Evolutionary conservation across 2,888 invertebrate genomes (phyloP).

Genomic region (Dexiosoma caninum): DNA sequence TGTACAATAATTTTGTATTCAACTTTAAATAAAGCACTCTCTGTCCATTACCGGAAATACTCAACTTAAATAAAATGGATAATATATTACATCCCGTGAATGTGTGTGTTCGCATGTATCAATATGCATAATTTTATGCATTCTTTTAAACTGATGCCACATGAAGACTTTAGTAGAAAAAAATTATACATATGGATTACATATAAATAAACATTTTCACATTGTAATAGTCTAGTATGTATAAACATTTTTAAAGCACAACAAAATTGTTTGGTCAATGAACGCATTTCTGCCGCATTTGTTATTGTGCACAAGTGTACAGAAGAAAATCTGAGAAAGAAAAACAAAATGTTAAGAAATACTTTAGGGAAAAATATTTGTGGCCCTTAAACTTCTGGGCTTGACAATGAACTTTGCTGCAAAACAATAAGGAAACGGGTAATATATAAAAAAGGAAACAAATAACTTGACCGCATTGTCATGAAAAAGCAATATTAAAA

Average conservation of each 20-base stretch:
- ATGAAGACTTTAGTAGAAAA: background rate
- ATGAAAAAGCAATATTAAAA: conserved; percentile 9
- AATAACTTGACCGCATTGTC: conserved; percentile 59
- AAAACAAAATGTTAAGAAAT: conserved; percentile 30
- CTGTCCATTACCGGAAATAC: conserved; percentile 59
- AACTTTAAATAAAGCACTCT: conserved; percentile 7
- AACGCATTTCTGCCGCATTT: conserved; percentile 62
- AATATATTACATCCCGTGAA: background rate
- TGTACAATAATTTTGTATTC: background rate
- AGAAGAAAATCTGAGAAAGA: conserved; percentile 10
- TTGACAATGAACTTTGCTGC: conserved; percentile 65
- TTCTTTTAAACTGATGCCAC: conserved; percentile 5
- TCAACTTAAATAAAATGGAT: conserved; percentile 42
- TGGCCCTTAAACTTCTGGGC: conserved; percentile 61
- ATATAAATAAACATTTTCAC: background rate
- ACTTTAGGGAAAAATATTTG: conserved; percentile 49
- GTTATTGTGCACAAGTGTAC: conserved; percentile 32
- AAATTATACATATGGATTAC: background rate
- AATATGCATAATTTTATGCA: conserved; percentile 18
- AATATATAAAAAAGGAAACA: conserved; percentile 7
- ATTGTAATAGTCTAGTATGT: background rate
- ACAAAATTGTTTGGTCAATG: conserved; percentile 61
- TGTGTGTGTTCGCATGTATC: background rate
- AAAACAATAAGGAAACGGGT: conserved; percentile 42
- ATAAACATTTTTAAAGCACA: conserved; percentile 46